A percentile compares a stretch with the other conserved stretches of the same genome.
These are phyloP conservation scores for Drosophila anomalipes DNA, from an alignment of 2,888 invertebrate genomes.

Conservation along the genomic window DNA sequence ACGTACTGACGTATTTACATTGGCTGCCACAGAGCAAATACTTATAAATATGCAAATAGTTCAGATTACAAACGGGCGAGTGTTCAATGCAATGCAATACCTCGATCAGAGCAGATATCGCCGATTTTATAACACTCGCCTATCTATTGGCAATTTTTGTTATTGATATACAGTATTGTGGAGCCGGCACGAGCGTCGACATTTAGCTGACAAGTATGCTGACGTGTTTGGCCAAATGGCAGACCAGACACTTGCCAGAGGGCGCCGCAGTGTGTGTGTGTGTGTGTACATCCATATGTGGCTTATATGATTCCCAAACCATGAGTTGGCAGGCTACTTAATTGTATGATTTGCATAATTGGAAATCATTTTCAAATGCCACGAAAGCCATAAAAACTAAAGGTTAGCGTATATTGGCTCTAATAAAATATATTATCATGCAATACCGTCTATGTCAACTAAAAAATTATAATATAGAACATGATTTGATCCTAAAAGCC, in stretches of 20 bases:
- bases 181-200: conserved; percentile 63
- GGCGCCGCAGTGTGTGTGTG: conserved; percentile 1
- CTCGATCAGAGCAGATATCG: conserved; percentile 44
- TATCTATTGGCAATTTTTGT: conserved; percentile 45
- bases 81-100: conserved; percentile 34
- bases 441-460: conserved; percentile 7
- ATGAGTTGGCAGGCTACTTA: conserved; percentile 21
- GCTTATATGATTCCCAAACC: conserved; percentile 13
- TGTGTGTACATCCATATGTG: background rate
- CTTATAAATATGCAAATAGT: conserved; percentile 77
- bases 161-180: conserved; percentile 53
- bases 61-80: conserved; percentile 60
- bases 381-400: conserved; percentile 56
- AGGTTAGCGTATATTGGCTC: conserved; percentile 45
- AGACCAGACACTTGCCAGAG: conserved; percentile 39
- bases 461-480: background rate
- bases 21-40: conserved; percentile 19
- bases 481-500: conserved; percentile 14
- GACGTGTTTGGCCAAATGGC: conserved; percentile 56
- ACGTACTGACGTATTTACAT: conserved; percentile 4
- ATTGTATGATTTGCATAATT: conserved; percentile 64
- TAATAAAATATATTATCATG: conserved; percentile 30
- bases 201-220: conserved; percentile 65
- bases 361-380: conserved; percentile 63
- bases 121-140: conserved; percentile 23